Evolutionary conservation across 2,113 vertebrate genomes (phyloP).

Genomic region (Glaucidium brasilianum): DNA sequence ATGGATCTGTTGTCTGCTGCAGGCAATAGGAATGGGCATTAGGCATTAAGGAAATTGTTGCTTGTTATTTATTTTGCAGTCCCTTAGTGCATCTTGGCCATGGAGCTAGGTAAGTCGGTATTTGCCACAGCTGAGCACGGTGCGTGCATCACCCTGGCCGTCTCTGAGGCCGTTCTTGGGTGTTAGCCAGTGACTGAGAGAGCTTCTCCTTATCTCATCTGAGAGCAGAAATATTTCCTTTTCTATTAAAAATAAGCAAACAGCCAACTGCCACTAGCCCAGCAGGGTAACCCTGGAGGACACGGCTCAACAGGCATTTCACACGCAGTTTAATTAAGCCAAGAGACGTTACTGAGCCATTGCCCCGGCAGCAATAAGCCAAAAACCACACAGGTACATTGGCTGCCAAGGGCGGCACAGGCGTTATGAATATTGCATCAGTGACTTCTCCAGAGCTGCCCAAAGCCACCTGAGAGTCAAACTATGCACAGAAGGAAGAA

Average conservation of each 20-base stretch:
- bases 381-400: background rate
- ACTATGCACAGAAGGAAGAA: background rate
- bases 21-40: background rate
- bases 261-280: too few relatives aligned
- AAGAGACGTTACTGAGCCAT: background rate
- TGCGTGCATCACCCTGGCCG: accelerated
- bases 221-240: background rate
- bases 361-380: background rate
- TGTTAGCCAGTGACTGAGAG: background rate
- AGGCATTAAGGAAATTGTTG: background rate
- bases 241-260: background rate
- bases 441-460: background rate
- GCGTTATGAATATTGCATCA: accelerated
- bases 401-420: background rate
- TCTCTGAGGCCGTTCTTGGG: background rate
- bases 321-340: background rate
- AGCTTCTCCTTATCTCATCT: background rate
- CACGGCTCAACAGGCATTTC: background rate
- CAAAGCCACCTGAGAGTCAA: background rate
- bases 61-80: background rate
- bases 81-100: too few relatives aligned
- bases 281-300: background rate
- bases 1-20: background rate
- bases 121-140: too few relatives aligned
- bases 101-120: background rate